Percentiles rank a stretch among this genome's conserved stretches.
phyloP scores from a whole-genome alignment of 2,888 invertebrate genomes.

The Agonum fuliginosum region DNA sequence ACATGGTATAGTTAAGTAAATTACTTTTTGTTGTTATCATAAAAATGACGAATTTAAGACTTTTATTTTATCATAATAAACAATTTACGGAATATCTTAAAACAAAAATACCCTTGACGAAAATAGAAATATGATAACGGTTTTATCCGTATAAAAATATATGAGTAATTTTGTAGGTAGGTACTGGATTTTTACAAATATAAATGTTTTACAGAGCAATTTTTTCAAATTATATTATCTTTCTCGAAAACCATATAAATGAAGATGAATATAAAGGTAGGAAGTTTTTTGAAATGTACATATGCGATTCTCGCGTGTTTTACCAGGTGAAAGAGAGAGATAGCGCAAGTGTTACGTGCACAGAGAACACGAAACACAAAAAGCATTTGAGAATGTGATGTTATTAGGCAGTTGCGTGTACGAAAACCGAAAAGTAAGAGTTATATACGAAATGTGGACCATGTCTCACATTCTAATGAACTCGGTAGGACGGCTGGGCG shows the following conservation, averaged over 20 bases:
- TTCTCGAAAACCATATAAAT: slow-evolving; percentile 4
- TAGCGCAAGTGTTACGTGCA: background rate
- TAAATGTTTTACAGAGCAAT: background rate
- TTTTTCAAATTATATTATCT: slow-evolving; percentile 24
- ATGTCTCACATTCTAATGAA: slow-evolving; percentile 17
- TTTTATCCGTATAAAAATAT: too few relatives aligned
- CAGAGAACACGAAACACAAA: slow-evolving; percentile 23
- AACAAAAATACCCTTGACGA: too few relatives aligned
- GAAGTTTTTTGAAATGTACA: slow-evolving; percentile 17
- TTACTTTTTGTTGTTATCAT: too few relatives aligned
- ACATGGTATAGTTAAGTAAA: too few relatives aligned
- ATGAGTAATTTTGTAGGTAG: too few relatives aligned
- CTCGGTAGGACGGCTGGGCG: background rate
- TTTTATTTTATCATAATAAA: too few relatives aligned
- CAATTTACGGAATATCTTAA: too few relatives aligned
- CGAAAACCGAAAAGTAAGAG: slow-evolving; percentile 23
- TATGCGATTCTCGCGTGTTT: slow-evolving; percentile 35
- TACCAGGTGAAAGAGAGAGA: background rate
- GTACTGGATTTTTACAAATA: background rate
- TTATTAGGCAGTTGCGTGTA: slow-evolving; percentile 39
- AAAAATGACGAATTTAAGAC: too few relatives aligned
- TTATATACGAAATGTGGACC: slow-evolving; percentile 16
- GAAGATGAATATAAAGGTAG: slow-evolving; percentile 20
- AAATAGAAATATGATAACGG: too few relatives aligned
- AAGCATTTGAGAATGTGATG: slow-evolving; percentile 38